Evolutionary conservation across 2,888 invertebrate genomes (phyloP), one percentile per base, ranked within the genome.

Genomic region (Netelia inedita): DNA sequence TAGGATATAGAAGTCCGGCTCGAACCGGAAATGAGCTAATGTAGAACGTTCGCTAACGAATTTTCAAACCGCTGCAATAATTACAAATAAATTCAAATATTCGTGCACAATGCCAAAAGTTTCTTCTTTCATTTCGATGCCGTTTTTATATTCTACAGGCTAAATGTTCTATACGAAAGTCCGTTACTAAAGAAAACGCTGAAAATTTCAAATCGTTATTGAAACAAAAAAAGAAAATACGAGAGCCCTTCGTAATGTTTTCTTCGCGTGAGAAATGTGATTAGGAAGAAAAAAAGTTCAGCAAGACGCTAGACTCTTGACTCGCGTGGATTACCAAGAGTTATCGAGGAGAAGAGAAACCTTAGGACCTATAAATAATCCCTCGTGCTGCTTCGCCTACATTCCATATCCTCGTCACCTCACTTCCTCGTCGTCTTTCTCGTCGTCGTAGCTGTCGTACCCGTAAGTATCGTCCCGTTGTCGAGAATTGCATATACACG

Each of bases 281-380:
- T 79, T 63, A 57, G 61, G 63, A 11, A 16, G n/a, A 35, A 28
- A 28, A 72, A 79, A 79, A 78, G 73, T 78, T 75, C 43, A 69
- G 66, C 66, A 79, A 85, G 82, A 82, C 71, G 74, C 46, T 75
- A 35, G 69, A 35, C 78, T 69, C 74, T 74, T 82, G 74, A 59
- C 55, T 75, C 35, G 55, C 53, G 2, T 82, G 85, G 85, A 85
- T 85, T 82, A 65, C 65, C 55, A 63, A 55, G 89, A 90, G 89
- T 90, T 88, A 88, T 89, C 88, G 90, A 92, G 90, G 23, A 76
- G 79, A 65, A 82, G 75, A 75, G 93, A 93, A 93, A 91, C 93
- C 92, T 92, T 93, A 93, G 91, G 87, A 92, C 88, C 89, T 89
- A 89, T 65, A 73, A 85, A 82, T 85, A 91, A 91, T 90, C 91